Conservation (phyloP, 2,888 invertebrate species). For the Beris morrisii region DNA sequence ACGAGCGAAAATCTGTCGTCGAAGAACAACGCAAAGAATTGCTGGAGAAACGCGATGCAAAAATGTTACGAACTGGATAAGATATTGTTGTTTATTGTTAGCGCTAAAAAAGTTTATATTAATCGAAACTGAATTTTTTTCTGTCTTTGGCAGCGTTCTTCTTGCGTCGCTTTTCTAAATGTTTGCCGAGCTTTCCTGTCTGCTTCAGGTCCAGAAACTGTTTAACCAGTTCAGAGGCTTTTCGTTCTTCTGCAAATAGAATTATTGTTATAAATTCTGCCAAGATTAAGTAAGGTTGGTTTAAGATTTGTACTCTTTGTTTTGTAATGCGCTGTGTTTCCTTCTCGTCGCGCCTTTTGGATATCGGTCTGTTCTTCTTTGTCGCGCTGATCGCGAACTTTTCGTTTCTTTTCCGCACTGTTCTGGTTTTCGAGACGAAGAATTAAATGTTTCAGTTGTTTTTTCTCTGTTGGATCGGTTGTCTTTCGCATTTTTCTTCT, state of each 20-base stretch:
- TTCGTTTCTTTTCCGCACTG: slow-evolving; percentile 64
- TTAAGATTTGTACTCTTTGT: slow-evolving; percentile 66
- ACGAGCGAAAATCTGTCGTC: slow-evolving; percentile 69
- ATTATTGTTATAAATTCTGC: background rate
- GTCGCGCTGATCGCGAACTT: slow-evolving; percentile 60
- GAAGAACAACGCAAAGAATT: slow-evolving; percentile 75
- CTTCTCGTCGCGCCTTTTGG: slow-evolving; percentile 64
- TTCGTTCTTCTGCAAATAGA: slow-evolving; percentile 67
- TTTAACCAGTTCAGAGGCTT: slow-evolving; percentile 72
- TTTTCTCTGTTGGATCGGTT: slow-evolving; percentile 64
- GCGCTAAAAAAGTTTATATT: slow-evolving; percentile 18
- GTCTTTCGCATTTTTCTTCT: slow-evolving; percentile 64
- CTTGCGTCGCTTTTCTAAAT: slow-evolving; percentile 78
- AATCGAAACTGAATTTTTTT: slow-evolving; percentile 46
- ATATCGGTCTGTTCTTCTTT: slow-evolving; percentile 61
- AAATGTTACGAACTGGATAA: slow-evolving; percentile 80
- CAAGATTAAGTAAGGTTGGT: background rate
- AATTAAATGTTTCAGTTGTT: slow-evolving; percentile 69
- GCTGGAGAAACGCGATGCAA: slow-evolving; percentile 84
- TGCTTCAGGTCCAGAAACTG: slow-evolving; percentile 81
- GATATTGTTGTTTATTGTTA: slow-evolving; percentile 31
- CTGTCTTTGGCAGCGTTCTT: slow-evolving; percentile 62
- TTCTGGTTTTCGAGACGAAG: slow-evolving; percentile 80
- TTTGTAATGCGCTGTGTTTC: slow-evolving; percentile 71
- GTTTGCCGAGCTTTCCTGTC: slow-evolving; percentile 75